Evolutionary conservation across 2,888 invertebrate species (phyloP).

Genomic region (Monoplex corrugatus): DNA sequence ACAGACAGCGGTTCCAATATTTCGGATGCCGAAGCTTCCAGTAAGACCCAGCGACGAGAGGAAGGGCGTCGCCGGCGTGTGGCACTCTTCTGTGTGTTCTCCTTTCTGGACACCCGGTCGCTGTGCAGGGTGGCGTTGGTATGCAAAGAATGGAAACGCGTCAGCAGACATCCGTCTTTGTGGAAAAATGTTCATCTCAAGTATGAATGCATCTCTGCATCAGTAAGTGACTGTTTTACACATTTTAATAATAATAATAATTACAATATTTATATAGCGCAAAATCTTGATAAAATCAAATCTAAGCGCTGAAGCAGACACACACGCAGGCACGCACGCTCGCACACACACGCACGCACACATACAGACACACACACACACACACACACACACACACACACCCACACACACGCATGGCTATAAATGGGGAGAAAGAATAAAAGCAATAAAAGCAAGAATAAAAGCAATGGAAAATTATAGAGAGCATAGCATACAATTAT

Average conservation of each 20-base stretch:
- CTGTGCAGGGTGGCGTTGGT: slow-evolving; percentile 70
- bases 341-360: background rate
- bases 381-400: background rate
- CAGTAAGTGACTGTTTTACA: slow-evolving; percentile 56
- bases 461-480: too few species aligned
- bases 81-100: slow-evolving; percentile 71
- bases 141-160: slow-evolving; percentile 77
- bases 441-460: too few species aligned
- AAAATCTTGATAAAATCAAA: too few species aligned
- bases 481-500: too few species aligned
- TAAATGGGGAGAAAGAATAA: too few species aligned
- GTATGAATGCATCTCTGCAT: slow-evolving; percentile 68
- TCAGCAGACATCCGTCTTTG: slow-evolving; percentile 75
- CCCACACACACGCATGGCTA: background rate
- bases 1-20: slow-evolving; percentile 45
- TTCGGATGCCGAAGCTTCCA: slow-evolving; percentile 49
- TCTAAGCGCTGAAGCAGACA: too few species aligned
- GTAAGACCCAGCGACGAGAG: slow-evolving; percentile 57
- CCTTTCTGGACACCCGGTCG: slow-evolving; percentile 72
- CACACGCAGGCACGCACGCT: background rate
- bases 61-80: slow-evolving; percentile 64
- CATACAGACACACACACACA: slow-evolving; percentile 15
- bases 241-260: too few species aligned
- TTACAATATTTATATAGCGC: too few species aligned
- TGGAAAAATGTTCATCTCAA: slow-evolving; percentile 74